Conservation (phyloP, 1,140 invertebrate genomes). For the Halyomorpha halys region DNA sequence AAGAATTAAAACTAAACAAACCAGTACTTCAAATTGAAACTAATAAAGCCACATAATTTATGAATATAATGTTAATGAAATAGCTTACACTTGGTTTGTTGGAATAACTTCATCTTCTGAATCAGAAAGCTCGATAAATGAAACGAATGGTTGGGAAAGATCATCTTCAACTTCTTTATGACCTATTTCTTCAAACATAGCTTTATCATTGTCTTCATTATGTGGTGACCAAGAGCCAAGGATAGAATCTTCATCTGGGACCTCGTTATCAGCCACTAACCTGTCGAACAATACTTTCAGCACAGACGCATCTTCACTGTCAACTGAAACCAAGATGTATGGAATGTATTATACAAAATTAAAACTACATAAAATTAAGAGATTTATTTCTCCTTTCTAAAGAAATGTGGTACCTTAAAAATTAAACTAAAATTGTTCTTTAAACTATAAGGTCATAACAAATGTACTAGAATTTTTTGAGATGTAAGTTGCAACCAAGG, state of each 20-base stretch:
- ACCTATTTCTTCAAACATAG: too few species aligned
- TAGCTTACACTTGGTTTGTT: neutral
- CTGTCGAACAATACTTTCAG: neutral
- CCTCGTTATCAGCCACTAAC: neutral
- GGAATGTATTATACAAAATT: too few species aligned
- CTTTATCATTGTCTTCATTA: neutral
- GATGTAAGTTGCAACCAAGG: too few species aligned
- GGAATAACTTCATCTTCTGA: neutral
- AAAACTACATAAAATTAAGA: too few species aligned
- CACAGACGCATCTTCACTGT: constrained; percentile 8
- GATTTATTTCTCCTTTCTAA: too few species aligned
- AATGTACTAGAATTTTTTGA: too few species aligned
- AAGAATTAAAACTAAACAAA: too few species aligned
- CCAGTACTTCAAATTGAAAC: too few species aligned
- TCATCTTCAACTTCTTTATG: neutral
- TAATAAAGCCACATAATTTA: too few species aligned
- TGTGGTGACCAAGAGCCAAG: neutral
- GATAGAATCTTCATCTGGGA: constrained; percentile 5
- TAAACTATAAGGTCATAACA: too few species aligned
- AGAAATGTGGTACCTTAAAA: too few species aligned
- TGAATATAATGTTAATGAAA: neutral
- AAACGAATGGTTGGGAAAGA: neutral
- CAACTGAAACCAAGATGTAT: constrained; percentile 2
- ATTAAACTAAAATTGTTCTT: too few species aligned
- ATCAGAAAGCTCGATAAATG: constrained; percentile 27